A percentile compares a stretch with the other conserved stretches of the same genome.
These are phyloP conservation scores for Ondatra zibethicus DNA, from an alignment of 2,113 vertebrate species.

Conservation along the genomic window DNA sequence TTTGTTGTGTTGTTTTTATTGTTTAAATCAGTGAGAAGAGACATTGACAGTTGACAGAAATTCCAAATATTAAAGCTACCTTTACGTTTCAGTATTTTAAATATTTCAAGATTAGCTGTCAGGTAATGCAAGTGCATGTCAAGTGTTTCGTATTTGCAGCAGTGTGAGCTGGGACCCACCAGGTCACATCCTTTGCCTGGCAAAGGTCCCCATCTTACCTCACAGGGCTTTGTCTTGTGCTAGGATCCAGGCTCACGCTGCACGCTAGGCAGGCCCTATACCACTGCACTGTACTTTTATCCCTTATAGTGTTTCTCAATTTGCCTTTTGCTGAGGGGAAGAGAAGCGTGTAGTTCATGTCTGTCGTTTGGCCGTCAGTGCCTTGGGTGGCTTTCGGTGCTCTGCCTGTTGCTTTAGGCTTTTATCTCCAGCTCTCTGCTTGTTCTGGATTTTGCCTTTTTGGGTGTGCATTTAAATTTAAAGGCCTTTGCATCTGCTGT, in stretches of 20 bases:
- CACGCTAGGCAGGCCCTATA: not conserved
- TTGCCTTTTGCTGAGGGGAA: conserved; percentile 36
- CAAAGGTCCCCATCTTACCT: not conserved
- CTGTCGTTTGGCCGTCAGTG: not conserved
- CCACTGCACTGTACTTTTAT: not conserved
- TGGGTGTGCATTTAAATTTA: not conserved
- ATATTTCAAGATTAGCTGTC: conserved; percentile 13
- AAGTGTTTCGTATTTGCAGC: not conserved
- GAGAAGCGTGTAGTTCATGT: not conserved
- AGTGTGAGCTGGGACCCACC: not conserved
- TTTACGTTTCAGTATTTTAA: conserved; percentile 32
- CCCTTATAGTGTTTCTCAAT: not conserved
- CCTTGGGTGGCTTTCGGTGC: not conserved
- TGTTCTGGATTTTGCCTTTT: not conserved
- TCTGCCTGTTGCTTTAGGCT: not conserved
- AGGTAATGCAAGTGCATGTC: not conserved
- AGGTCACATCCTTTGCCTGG: not conserved
- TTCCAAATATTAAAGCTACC: conserved; percentile 4
- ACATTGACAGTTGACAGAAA: not conserved
- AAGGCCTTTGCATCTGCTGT: not conserved
- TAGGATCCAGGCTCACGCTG: not conserved
- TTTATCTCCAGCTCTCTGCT: not conserved
- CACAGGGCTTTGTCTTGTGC: not conserved
- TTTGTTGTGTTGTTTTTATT: not conserved
- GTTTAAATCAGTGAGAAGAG: not conserved